phyloP scores from a whole-genome alignment of 2,113 vertebrate genomes.

The Dasyornis broadbenti region DNA sequence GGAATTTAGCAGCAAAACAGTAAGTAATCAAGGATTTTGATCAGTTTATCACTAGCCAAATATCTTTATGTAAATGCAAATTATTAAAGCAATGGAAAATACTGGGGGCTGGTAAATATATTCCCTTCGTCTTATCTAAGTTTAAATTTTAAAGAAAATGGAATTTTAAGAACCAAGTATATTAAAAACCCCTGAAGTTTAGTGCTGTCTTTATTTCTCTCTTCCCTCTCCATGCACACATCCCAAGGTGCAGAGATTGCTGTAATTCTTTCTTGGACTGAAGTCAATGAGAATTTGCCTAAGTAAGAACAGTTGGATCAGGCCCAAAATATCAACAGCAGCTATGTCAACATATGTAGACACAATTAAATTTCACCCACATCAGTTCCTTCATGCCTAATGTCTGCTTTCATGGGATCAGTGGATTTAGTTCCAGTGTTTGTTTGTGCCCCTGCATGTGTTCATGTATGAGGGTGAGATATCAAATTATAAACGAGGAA shows the following conservation, averaged over 20 bases:
- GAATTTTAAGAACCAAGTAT: neutral
- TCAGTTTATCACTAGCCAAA: neutral
- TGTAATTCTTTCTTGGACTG: neutral
- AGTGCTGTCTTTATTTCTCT: neutral
- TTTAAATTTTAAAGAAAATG: neutral
- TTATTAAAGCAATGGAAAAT: neutral
- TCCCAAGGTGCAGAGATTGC: neutral
- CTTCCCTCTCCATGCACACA: neutral
- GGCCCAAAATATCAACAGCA: slow-evolving; percentile 27
- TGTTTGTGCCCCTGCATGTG: fast-evolving
- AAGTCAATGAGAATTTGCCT: slow-evolving; percentile 21
- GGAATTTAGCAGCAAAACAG: neutral
- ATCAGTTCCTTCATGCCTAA: neutral
- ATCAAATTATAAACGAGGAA: neutral
- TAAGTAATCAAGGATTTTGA: neutral
- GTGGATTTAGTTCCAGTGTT: neutral
- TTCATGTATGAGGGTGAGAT: neutral
- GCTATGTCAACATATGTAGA: slow-evolving; percentile 5
- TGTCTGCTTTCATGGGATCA: neutral
- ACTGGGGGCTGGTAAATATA: neutral
- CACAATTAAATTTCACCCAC: slow-evolving; percentile 3
- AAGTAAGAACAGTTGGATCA: slow-evolving; percentile 14
- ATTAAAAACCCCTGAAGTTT: neutral
- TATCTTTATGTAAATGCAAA: neutral
- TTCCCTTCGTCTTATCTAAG: neutral